These are phyloP conservation scores for Dufourea novaeangliae DNA, from an alignment of 1,140 invertebrate species.

Conservation along the genomic window DNA sequence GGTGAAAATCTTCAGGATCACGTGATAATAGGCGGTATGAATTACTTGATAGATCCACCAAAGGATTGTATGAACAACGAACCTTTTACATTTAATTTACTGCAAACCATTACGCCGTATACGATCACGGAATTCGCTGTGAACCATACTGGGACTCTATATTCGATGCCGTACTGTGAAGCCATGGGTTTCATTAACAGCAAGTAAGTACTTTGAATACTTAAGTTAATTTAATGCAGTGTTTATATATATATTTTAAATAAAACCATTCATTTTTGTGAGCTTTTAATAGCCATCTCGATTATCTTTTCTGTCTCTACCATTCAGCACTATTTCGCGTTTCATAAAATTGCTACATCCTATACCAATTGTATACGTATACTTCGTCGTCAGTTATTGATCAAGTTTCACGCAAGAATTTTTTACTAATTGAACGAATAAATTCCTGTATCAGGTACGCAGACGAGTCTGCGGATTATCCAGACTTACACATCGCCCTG, in stretches of 20 bases:
- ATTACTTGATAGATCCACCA: too few species aligned
- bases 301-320: too few species aligned
- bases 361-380: not conserved
- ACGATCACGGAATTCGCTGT: slow-evolving; percentile 83
- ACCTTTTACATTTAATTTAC: slow-evolving; percentile 84
- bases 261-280: too few species aligned
- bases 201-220: slow-evolving; percentile 79
- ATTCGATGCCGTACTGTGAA: slow-evolving; percentile 87
- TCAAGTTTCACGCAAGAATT: too few species aligned
- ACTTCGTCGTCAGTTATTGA: not conserved
- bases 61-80: too few species aligned
- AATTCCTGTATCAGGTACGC: slow-evolving; percentile 80
- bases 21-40: too few species aligned
- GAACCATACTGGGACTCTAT: slow-evolving; percentile 84
- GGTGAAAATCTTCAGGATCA: too few species aligned
- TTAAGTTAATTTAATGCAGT: too few species aligned
- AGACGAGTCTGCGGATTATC: slow-evolving; percentile 78
- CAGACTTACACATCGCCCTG: slow-evolving; percentile 90
- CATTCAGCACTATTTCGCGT: too few species aligned
- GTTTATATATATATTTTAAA: too few species aligned
- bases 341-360: too few species aligned
- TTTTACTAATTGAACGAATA: not conserved
- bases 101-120: slow-evolving; percentile 84
- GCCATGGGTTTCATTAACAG: slow-evolving; percentile 90
- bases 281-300: too few species aligned